Percentiles rank a stretch among this genome's conserved stretches.
These are phyloP conservation scores for Pandemis cinnamomeana DNA, from an alignment of 2,888 invertebrate genomes.

Conservation along the genomic window DNA sequence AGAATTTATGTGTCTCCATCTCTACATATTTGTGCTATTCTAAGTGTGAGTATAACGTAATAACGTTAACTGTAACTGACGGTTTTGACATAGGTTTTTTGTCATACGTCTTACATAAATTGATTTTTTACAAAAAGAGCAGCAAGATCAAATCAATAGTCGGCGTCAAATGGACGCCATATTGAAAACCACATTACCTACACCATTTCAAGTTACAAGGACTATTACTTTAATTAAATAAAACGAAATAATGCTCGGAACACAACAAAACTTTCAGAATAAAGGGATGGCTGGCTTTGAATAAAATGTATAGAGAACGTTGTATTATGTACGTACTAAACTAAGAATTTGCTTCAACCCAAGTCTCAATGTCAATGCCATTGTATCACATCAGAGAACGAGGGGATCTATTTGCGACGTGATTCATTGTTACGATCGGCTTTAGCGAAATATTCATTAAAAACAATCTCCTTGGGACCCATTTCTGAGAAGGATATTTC, in stretches of 20 bases:
- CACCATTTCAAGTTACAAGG: too few species aligned
- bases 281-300: background rate
- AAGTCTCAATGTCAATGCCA: background rate
- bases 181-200: too few species aligned
- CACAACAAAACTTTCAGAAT: background rate
- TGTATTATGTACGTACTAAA: background rate
- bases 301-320: background rate
- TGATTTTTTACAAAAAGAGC: too few species aligned
- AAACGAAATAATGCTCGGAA: too few species aligned
- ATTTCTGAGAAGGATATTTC: background rate
- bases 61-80: too few species aligned
- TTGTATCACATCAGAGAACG: background rate
- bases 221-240: background rate
- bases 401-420: background rate
- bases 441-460: background rate
- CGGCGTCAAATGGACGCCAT: too few species aligned
- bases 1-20: too few species aligned
- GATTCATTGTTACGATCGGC: background rate
- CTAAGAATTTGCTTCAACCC: background rate
- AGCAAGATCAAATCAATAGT: too few species aligned
- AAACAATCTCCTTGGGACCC: background rate
- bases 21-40: too few species aligned
- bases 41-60: too few species aligned
- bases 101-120: too few species aligned
- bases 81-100: too few species aligned